phyloP scores from a whole-genome alignment of 2,113 vertebrate species.

The Microcebus ravelobensis region DNA sequence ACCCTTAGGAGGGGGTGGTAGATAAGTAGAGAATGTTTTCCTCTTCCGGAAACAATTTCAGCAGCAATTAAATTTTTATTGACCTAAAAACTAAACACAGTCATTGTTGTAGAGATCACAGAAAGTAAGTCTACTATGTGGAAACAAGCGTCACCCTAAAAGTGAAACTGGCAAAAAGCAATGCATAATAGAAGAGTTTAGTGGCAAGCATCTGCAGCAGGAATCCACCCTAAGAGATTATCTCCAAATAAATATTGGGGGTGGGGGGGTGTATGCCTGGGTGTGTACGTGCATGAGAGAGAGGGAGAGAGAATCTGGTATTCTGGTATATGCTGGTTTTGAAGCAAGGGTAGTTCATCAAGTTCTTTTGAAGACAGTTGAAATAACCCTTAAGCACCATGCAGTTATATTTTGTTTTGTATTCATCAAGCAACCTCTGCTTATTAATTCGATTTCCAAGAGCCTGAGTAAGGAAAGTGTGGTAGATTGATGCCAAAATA shows the following conservation, averaged over 20 bases:
- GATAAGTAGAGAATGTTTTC: neutral
- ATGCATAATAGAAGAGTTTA: neutral
- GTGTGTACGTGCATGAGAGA: accelerated
- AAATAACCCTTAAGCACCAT: neutral
- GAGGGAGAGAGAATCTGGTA: neutral
- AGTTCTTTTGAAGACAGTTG: slow-evolving; percentile 10
- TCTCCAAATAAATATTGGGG: neutral
- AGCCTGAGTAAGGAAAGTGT: neutral
- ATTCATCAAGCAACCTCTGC: neutral
- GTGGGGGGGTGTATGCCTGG: neutral
- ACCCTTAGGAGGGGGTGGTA: neutral
- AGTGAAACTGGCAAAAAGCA: neutral
- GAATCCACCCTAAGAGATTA: neutral
- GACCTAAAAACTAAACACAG: slow-evolving; percentile 58
- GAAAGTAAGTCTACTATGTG: neutral
- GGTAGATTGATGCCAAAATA: neutral
- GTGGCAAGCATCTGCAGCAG: neutral
- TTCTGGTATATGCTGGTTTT: neutral
- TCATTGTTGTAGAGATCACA: neutral
- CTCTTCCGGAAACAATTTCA: neutral
- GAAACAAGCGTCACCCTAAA: neutral
- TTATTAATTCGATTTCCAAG: slow-evolving; percentile 55
- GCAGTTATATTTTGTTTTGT: slow-evolving; percentile 28
- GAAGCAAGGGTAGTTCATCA: neutral
- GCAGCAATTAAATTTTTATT: slow-evolving; percentile 9